These are phyloP conservation scores for Paguma larvata DNA, from an alignment of 2,797 vertebrate genomes.

Conservation along the genomic window DNA sequence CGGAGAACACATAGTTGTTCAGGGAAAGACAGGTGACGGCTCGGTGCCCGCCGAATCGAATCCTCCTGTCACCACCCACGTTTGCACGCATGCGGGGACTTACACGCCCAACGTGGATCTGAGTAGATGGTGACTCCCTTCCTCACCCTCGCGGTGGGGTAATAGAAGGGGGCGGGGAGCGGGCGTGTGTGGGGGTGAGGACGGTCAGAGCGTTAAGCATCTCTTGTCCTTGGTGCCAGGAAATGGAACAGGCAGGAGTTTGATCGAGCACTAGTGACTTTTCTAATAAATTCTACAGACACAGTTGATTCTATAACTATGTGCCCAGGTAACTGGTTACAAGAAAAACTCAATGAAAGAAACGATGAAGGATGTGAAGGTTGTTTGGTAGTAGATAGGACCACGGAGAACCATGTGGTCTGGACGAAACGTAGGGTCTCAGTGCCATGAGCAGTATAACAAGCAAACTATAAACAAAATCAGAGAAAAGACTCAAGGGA, in stretches of 20 bases:
- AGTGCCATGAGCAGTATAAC: accelerated
- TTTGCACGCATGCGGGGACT: accelerated
- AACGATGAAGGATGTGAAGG: accelerated
- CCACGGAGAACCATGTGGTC: accelerated
- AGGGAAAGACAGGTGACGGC: too few species aligned
- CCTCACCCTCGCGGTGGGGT: accelerated
- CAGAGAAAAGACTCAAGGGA: background rate
- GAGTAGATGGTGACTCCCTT: accelerated
- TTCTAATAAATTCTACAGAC: too few species aligned
- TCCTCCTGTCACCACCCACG: accelerated
- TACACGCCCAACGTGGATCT: accelerated
- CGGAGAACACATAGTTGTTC: background rate
- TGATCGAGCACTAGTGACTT: accelerated
- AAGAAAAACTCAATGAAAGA: background rate
- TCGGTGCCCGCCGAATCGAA: accelerated
- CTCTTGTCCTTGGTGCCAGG: background rate
- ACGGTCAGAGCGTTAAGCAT: accelerated
- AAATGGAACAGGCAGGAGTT: too few species aligned
- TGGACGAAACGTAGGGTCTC: background rate
- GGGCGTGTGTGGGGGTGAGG: accelerated
- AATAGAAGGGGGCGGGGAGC: too few species aligned
- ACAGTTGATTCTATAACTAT: too few species aligned
- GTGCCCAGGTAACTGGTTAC: too few species aligned
- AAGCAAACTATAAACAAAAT: accelerated
- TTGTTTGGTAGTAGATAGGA: accelerated